Evolutionary conservation across 2,888 invertebrate genomes (phyloP).

Genomic region (Callyntrura guangdongensis): DNA sequence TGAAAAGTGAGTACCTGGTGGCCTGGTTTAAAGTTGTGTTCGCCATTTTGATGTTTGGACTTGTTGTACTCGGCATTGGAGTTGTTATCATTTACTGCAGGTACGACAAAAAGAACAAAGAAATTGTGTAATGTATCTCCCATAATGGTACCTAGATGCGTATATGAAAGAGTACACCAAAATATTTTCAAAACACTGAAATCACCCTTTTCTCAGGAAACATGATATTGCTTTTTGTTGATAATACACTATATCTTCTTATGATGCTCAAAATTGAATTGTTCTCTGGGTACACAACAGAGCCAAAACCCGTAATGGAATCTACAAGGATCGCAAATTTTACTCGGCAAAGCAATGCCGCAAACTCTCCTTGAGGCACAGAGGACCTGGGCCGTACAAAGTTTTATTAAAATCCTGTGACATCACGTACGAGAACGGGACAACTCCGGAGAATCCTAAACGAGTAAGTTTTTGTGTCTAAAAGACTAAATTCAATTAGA

Average conservation of each 20-base stretch:
- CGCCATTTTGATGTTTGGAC: slow-evolving; percentile 75
- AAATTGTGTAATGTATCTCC: not conserved
- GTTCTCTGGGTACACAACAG: slow-evolving; percentile 25
- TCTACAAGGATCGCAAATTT: slow-evolving; percentile 76
- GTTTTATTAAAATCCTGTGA: slow-evolving; percentile 83
- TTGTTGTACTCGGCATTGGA: slow-evolving; percentile 74
- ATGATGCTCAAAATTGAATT: not conserved
- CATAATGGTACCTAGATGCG: not conserved
- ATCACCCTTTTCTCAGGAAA: slow-evolving; percentile 42
- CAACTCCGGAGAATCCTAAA: slow-evolving; percentile 65
- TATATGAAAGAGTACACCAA: no score
- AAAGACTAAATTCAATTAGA: slow-evolving; percentile 25
- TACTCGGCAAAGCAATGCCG: slow-evolving; percentile 78
- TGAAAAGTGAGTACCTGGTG: slow-evolving; percentile 78
- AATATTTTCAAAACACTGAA: no score
- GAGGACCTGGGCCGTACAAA: slow-evolving; percentile 84
- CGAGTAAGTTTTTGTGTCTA: slow-evolving; percentile 45
- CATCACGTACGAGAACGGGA: slow-evolving; percentile 79
- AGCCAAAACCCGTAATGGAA: slow-evolving; percentile 34
- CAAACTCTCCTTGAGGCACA: slow-evolving; percentile 79
- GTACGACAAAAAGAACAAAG: slow-evolving; percentile 54
- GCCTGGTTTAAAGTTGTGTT: slow-evolving; percentile 83
- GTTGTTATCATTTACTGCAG: slow-evolving; percentile 81
- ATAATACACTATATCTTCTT: slow-evolving; percentile 7
- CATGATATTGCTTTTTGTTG: slow-evolving; percentile 62